These are phyloP conservation scores for Heteromormyrus szaboi DNA, from an alignment of 2,797 vertebrate genomes.

Conservation along the genomic window DNA sequence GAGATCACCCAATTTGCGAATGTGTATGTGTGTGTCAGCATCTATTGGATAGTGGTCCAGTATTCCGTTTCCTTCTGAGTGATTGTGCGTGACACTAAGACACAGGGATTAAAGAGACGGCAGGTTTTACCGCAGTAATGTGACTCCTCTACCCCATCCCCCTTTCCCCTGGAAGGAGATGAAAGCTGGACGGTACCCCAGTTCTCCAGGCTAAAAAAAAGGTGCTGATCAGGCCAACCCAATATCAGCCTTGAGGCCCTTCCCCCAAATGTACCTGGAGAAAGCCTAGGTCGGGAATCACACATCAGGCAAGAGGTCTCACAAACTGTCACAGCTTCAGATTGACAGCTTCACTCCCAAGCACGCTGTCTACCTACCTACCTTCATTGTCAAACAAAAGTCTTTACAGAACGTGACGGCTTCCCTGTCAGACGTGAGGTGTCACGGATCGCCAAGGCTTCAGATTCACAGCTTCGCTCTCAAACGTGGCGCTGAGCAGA, in stretches of 20 bases:
- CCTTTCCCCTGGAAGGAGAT: neutral
- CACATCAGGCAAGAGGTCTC: neutral
- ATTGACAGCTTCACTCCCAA: neutral
- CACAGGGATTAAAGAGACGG: constrained; percentile 10
- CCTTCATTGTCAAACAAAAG: neutral
- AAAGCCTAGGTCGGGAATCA: neutral
- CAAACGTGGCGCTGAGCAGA: neutral
- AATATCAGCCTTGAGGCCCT: constrained; percentile 20
- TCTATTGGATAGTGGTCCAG: neutral
- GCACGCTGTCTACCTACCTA: neutral
- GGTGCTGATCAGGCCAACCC: constrained; percentile 47
- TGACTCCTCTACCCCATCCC: constrained; percentile 21
- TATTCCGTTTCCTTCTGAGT: neutral
- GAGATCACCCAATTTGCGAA: neutral
- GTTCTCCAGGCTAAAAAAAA: constrained; percentile 42
- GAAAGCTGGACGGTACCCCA: constrained; percentile 28
- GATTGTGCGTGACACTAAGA: neutral
- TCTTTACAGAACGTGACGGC: neutral
- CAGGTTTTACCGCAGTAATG: constrained; percentile 44
- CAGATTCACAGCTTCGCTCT: neutral
- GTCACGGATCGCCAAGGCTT: neutral
- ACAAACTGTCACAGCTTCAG: neutral
- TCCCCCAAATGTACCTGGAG: neutral
- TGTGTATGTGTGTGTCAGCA: neutral
- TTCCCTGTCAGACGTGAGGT: neutral